Conservation (phyloP, 1,140 invertebrate species). For the Notospermus geniculatus region DNA sequence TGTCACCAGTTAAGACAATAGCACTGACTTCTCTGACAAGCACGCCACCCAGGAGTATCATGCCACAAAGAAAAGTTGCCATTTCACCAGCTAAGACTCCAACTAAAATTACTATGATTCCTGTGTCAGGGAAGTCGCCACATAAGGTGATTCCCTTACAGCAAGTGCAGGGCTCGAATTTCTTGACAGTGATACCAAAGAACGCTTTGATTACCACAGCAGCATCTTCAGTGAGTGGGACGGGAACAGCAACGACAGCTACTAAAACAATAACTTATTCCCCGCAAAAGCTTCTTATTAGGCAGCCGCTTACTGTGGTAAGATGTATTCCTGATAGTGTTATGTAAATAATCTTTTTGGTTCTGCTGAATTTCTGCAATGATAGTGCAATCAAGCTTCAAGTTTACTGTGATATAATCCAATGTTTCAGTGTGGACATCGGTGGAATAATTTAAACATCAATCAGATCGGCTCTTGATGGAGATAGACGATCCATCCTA, state of each 20-base stretch:
- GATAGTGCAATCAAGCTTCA: too few relatives aligned
- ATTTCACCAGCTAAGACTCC: slow-evolving; percentile 51
- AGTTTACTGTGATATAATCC: too few relatives aligned
- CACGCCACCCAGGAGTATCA: slow-evolving; percentile 43
- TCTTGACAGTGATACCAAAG: slow-evolving; percentile 18
- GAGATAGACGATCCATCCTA: too few relatives aligned
- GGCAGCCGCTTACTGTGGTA: too few relatives aligned
- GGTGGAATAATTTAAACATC: too few relatives aligned
- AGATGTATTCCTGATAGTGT: too few relatives aligned
- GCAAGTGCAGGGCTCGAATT: slow-evolving; percentile 30
- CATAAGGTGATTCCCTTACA: slow-evolving; percentile 34
- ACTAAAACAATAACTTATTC: slow-evolving; percentile 57
- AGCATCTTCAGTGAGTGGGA: slow-evolving; percentile 21
- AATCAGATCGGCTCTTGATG: too few relatives aligned
- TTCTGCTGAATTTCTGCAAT: too few relatives aligned
- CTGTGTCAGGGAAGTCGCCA: slow-evolving; percentile 51
- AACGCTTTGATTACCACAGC: slow-evolving; percentile 29
- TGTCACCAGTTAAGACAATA: slow-evolving; percentile 40
- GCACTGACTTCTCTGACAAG: slow-evolving; percentile 31
- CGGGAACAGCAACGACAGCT: slow-evolving; percentile 66
- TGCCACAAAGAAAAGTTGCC: slow-evolving; percentile 45
- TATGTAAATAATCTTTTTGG: slow-evolving; percentile 3
- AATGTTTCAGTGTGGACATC: too few relatives aligned
- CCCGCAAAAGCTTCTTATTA: too few relatives aligned
- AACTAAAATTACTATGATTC: slow-evolving; percentile 55